Conservation (phyloP, 2,888 invertebrate species). For the Xylota segnis region DNA sequence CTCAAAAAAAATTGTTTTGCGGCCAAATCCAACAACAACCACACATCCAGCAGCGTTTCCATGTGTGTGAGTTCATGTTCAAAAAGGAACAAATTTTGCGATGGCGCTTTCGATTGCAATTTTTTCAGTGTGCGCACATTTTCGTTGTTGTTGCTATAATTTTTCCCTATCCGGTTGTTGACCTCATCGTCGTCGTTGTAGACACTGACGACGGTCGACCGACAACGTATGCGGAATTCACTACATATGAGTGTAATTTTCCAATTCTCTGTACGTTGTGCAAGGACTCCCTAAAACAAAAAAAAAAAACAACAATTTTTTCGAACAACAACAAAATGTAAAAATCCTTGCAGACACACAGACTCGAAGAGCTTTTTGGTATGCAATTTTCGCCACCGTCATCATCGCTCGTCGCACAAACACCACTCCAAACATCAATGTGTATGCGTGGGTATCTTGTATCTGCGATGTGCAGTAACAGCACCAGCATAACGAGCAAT, state of each 20-base stretch:
- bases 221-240: constrained; percentile 58
- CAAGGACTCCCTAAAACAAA: constrained; percentile 49
- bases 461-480: constrained; percentile 65
- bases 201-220: constrained; percentile 40
- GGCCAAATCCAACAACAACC: constrained; percentile 43
- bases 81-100: constrained; percentile 70
- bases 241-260: constrained; percentile 70
- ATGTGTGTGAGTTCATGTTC: constrained; percentile 30
- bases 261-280: constrained; percentile 35
- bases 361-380: constrained; percentile 53
- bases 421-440: constrained; percentile 2
- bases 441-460: constrained; percentile 32
- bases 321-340: constrained; percentile 39
- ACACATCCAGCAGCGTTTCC: neutral
- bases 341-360: constrained; percentile 68
- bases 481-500: constrained; percentile 66
- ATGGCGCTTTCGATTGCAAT: constrained; percentile 74
- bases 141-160: constrained; percentile 62
- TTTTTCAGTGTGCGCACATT: constrained; percentile 42
- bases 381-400: constrained; percentile 35
- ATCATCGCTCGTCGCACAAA: constrained; percentile 46
- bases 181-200: constrained; percentile 47
- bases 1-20: constrained; percentile 42
- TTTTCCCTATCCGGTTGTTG: constrained; percentile 73
- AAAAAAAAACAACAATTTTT: neutral